Conservation (phyloP, 2,113 vertebrate genomes). For the Eretmochelys imbricata region DNA sequence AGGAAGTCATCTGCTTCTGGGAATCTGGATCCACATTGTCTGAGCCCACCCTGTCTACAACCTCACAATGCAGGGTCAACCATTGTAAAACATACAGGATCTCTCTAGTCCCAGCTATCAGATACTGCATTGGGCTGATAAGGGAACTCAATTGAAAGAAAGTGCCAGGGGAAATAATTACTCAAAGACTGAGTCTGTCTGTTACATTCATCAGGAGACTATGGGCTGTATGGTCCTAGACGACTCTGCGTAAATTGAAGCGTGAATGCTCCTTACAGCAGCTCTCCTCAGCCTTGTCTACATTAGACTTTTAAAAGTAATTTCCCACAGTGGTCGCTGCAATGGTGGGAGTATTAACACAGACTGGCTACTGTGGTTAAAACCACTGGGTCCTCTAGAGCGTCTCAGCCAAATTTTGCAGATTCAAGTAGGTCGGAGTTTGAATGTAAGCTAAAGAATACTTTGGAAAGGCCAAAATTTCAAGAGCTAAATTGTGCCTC, state of each 20-base stretch:
- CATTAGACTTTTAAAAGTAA: neutral
- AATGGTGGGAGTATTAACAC: neutral
- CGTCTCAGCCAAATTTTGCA: neutral
- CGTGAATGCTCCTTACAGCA: fast-evolving
- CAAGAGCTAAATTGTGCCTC: neutral
- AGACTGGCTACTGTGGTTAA: neutral
- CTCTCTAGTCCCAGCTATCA: constrained; percentile 10
- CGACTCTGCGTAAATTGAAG: neutral
- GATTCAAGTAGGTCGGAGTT: neutral
- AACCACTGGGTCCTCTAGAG: neutral
- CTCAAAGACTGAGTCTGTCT: neutral
- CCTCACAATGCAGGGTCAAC: constrained; percentile 3
- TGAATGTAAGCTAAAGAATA: neutral
- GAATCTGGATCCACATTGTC: neutral
- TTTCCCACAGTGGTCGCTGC: neutral
- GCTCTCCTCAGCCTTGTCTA: neutral
- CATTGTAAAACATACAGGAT: neutral
- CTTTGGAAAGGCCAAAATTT: neutral
- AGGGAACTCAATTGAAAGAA: neutral
- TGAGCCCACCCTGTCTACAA: neutral
- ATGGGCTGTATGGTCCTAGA: neutral
- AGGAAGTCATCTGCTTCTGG: constrained; percentile 32
- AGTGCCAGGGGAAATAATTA: neutral
- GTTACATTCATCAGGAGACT: neutral
- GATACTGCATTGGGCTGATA: constrained; percentile 10